Percentiles rank a stretch among this genome's conserved stretches.
phyloP scores from a whole-genome alignment of 2,888 invertebrate species.

The Epirrhoe tristata region DNA sequence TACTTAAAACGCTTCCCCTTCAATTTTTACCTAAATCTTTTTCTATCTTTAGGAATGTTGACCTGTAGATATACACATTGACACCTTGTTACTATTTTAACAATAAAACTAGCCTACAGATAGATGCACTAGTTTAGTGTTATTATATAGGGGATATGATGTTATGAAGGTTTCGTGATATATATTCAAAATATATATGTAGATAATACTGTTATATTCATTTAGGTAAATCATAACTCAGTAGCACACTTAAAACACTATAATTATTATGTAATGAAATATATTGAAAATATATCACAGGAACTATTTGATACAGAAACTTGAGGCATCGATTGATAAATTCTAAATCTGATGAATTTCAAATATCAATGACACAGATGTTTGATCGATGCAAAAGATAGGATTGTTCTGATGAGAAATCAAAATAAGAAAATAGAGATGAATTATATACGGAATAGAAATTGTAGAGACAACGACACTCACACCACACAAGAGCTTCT shows the following conservation, averaged over 20 bases:
- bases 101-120: constrained; percentile 66
- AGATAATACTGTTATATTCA: neutral
- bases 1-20: constrained; percentile 46
- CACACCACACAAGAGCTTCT: constrained; percentile 79
- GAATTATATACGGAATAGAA: constrained; percentile 55
- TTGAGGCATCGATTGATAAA: constrained; percentile 34
- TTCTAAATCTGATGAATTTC: neutral
- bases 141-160: constrained; percentile 50
- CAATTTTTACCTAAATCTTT: constrained; percentile 60
- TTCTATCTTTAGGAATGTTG: constrained; percentile 66
- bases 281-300: constrained; percentile 51
- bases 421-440: constrained; percentile 11
- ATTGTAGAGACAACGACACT: constrained; percentile 82
- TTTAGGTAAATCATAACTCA: constrained; percentile 8
- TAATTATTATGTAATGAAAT: neutral
- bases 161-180: constrained; percentile 38
- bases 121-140: constrained; percentile 72
- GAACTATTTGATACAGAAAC: constrained; percentile 26
- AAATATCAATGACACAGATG: neutral
- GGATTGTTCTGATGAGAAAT: constrained; percentile 11
- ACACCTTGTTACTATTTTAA: constrained; percentile 70
- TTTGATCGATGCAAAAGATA: constrained; percentile 26
- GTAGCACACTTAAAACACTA: constrained; percentile 3
- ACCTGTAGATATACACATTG: constrained; percentile 59
- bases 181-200: constrained; percentile 37